Evolutionary conservation across 2,797 vertebrate genomes (phyloP).

Genomic region (Crax fasciolata): DNA sequence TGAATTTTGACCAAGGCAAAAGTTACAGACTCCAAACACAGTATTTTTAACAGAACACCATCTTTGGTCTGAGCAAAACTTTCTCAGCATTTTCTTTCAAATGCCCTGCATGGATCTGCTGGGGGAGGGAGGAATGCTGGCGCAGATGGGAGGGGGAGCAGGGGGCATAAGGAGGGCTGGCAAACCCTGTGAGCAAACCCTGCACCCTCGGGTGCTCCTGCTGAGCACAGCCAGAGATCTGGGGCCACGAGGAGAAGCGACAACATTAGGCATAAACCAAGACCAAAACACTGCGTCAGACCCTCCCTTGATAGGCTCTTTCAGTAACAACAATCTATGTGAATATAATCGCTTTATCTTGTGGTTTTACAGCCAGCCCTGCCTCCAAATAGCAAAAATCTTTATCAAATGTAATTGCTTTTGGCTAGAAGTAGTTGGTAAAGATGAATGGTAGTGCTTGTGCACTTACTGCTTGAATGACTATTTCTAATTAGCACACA

Average conservation of each 20-base stretch:
- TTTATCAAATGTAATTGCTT: neutral
- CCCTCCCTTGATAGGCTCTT: neutral
- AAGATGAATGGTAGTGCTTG: neutral
- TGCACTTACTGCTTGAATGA: neutral
- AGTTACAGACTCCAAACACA: neutral
- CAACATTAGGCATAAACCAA: fast-evolving
- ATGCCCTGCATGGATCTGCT: fast-evolving
- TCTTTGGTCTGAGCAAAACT: neutral
- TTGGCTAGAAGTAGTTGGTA: neutral
- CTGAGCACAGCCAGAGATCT: neutral
- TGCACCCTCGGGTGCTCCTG: neutral
- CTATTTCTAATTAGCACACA: neutral
- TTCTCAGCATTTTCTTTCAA: neutral
- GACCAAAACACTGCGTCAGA: neutral
- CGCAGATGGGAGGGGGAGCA: neutral
- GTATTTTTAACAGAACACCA: neutral
- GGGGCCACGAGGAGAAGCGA: neutral
- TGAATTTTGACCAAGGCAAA: neutral
- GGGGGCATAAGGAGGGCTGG: neutral
- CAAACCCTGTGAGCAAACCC: neutral
- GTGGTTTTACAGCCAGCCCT: constrained; percentile 2
- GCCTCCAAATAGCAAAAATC: neutral
- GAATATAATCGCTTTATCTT: neutral
- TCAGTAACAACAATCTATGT: neutral
- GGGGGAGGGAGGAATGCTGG: neutral